A percentile compares a stretch with the other conserved stretches of the same genome.
Conservation (phyloP, 2,113 vertebrate genomes). For the Puntigrus tetrazona region DNA sequence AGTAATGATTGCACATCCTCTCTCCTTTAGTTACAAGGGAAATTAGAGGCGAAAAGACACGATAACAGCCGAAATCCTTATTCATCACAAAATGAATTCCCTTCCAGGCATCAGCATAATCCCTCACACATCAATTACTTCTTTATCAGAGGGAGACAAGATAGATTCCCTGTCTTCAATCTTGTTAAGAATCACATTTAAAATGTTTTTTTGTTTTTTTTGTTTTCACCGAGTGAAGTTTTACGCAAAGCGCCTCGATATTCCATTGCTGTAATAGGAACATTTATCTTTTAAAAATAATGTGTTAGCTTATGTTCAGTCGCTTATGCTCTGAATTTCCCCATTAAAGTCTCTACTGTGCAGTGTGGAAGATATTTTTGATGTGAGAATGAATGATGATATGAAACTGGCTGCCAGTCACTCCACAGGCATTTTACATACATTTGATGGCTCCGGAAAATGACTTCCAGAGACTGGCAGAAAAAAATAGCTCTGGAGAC, state of each 20-base stretch:
- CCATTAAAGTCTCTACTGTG: not conserved
- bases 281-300: constrained; percentile 15
- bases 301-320: not conserved
- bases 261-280: constrained; percentile 12
- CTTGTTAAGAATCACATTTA: constrained; percentile 29
- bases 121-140: constrained; percentile 39
- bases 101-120: constrained; percentile 34
- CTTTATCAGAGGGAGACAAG: constrained; percentile 38
- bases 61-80: constrained; percentile 37
- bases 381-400: not conserved
- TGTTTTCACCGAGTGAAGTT: not conserved
- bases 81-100: constrained; percentile 36
- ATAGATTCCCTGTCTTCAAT: constrained; percentile 19
- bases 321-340: not conserved
- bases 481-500: not conserved
- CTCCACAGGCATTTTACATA: constrained; percentile 4
- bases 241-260: not conserved
- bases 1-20: constrained; percentile 11
- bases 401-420: not conserved
- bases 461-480: not conserved
- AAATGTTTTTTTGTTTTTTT: not conserved
- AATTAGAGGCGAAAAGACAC: constrained; percentile 18
- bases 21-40: constrained; percentile 21
- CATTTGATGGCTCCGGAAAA: not conserved
- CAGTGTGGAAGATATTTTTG: not conserved